phyloP scores from a whole-genome alignment of 2,797 vertebrate species.

The Astyanax mexicanus region DNA sequence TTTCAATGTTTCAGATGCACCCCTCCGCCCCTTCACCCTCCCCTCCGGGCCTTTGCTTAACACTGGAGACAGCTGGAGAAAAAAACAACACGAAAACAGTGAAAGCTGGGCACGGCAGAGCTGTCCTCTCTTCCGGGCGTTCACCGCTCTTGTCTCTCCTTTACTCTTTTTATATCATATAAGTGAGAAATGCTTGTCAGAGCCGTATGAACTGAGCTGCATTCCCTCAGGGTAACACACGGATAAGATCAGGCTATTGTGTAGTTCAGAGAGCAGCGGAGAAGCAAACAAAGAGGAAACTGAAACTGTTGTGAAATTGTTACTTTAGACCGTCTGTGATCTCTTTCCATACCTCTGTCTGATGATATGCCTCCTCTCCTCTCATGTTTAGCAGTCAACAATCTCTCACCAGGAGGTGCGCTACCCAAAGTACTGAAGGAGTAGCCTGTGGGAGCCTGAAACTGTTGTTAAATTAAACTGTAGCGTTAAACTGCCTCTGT shows the following conservation, averaged over 20 bases:
- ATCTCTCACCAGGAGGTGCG: too few species aligned
- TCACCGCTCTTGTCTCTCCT: slow-evolving; percentile 22
- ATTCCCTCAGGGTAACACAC: slow-evolving; percentile 10
- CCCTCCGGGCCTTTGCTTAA: slow-evolving; percentile 44
- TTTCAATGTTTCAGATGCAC: slow-evolving; percentile 56
- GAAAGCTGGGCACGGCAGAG: slow-evolving; percentile 52
- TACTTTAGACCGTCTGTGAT: background rate
- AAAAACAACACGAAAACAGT: background rate
- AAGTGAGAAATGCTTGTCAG: slow-evolving; percentile 6
- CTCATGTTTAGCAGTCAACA: too few species aligned
- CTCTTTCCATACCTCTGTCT: slow-evolving; percentile 24
- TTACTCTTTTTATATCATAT: slow-evolving; percentile 51
- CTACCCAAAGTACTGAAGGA: too few species aligned
- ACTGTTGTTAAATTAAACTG: too few species aligned
- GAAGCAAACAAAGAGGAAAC: background rate
- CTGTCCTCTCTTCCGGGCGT: slow-evolving; percentile 51
- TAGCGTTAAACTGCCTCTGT: too few species aligned
- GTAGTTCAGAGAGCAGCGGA: background rate
- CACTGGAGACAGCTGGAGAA: background rate
- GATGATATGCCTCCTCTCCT: background rate
- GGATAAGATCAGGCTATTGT: background rate
- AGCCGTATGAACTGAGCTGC: background rate
- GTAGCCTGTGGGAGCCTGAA: too few species aligned
- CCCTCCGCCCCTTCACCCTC: slow-evolving; percentile 8
- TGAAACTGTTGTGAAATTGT: background rate